Percentiles rank a stretch among this genome's conserved stretches.
Conservation (phyloP, 2,888 invertebrate genomes). For the Mylabris sibirica region DNA sequence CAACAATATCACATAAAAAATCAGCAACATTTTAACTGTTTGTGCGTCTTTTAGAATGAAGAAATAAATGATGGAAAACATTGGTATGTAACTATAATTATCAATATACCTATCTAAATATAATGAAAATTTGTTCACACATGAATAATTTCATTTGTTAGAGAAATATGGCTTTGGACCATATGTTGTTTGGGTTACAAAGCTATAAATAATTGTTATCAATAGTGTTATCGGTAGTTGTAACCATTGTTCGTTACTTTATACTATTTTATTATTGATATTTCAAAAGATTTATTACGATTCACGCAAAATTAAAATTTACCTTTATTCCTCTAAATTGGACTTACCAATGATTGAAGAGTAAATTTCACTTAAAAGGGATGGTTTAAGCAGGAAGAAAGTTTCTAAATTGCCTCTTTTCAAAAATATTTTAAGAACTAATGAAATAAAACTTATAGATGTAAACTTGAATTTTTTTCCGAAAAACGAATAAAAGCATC, state of each 20-base stretch:
- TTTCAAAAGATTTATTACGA: background rate
- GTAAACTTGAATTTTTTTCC: too few relatives aligned
- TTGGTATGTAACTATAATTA: background rate
- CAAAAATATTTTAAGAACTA: too few relatives aligned
- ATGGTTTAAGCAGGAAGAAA: too few relatives aligned
- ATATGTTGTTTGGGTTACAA: background rate
- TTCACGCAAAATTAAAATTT: too few relatives aligned
- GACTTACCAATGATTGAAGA: too few relatives aligned
- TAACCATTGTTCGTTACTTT: background rate
- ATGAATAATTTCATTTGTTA: conserved; percentile 12
- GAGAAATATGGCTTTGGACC: background rate
- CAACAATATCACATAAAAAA: background rate
- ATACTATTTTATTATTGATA: background rate
- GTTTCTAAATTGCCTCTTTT: too few relatives aligned
- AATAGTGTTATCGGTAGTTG: background rate
- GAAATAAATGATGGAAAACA: background rate
- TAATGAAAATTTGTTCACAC: conserved; percentile 13
- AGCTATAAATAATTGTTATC: background rate
- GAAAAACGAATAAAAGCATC: too few relatives aligned
- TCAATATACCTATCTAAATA: conserved; percentile 13
- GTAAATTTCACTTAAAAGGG: too few relatives aligned
- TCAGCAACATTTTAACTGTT: background rate
- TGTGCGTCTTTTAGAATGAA: background rate
- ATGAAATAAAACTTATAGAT: too few relatives aligned
- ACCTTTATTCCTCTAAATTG: too few relatives aligned